Conservation (phyloP, 2,888 invertebrate species). For the Tenthredo notha region DNA sequence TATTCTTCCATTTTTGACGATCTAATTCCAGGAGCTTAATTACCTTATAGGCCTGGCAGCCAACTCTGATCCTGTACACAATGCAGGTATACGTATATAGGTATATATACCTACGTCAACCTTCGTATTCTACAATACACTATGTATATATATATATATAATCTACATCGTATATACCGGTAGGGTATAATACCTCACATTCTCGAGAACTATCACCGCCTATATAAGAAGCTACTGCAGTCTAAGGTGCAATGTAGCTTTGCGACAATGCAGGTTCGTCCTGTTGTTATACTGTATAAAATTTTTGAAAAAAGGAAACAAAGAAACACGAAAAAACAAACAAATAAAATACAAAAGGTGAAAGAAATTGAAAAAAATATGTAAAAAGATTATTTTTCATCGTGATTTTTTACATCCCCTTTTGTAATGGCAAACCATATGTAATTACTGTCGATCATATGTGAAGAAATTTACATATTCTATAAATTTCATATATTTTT, state of each 20-base stretch:
- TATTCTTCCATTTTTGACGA: conserved; percentile 65
- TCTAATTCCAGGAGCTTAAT: conserved; percentile 74
- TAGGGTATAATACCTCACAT: background rate
- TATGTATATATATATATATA: background rate
- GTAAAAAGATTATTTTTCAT: too few species aligned
- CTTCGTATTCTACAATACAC: background rate
- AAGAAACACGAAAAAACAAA: too few species aligned
- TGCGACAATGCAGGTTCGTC: background rate
- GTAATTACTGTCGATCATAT: too few species aligned
- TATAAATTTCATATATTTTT: too few species aligned
- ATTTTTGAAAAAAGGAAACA: too few species aligned
- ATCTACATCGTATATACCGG: background rate
- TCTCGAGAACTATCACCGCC: background rate
- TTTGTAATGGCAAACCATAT: too few species aligned
- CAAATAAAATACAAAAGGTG: too few species aligned
- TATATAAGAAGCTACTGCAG: background rate
- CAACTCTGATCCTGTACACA: conserved; percentile 9
- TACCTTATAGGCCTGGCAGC: conserved; percentile 64
- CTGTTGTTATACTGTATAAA: too few species aligned
- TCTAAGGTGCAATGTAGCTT: background rate
- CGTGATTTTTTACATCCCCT: too few species aligned
- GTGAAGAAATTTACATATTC: too few species aligned
- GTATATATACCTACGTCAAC: background rate
- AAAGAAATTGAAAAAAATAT: too few species aligned
- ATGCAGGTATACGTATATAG: background rate